Evolutionary conservation across 2,888 invertebrate genomes (phyloP), one percentile per base, ranked within the genome.

Genomic region (Bellardia pandia): DNA sequence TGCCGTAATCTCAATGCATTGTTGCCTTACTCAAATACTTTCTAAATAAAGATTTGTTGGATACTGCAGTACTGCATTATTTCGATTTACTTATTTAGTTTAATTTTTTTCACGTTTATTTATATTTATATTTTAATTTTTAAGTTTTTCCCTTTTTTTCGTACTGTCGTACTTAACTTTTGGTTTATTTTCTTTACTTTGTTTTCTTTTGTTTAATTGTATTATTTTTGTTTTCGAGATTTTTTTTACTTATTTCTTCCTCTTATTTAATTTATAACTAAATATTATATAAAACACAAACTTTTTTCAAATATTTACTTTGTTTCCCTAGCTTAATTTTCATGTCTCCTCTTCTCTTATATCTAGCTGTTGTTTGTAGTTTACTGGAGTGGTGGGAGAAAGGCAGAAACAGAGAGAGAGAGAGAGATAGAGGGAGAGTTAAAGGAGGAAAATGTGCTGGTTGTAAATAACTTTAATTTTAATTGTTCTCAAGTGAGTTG

Each of bases 401-500:
- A 9, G n/a, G 23, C 23, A 23, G 23, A 23, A 23, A 23, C 23
- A 23, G 37, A 60, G 42, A 7, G n/a, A n/a, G 33, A 37, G 14
- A 37, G 8, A 9, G n/a, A 40, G n/a, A 5, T n/a, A 40, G 37
- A 37, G 33, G 14, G 11, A 40, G n/a, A 40, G n/a, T 40, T n/a
- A n/a, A 40, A 16, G n/a, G 14, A n/a, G 48, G 23, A 60, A 56
- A 42, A 48, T 48, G 14, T 62, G 14, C 69, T 78, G 69, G 74
- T 79, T 85, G 78, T 71, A 81, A 87, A 77, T 87, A 81, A 81
- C 81, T 85, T 82, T 75, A 87, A 85, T 78, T 85, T 87, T 87
- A 87, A 87, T 87, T 87, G 87, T 87, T 75, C 81, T 85, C 85
- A 33, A 87, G 87, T 87, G 85, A 75, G 75, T 82, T 85, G 87